Conservation (phyloP, 2,113 vertebrate genomes). For the Stomatorhinus ivindoensis region DNA sequence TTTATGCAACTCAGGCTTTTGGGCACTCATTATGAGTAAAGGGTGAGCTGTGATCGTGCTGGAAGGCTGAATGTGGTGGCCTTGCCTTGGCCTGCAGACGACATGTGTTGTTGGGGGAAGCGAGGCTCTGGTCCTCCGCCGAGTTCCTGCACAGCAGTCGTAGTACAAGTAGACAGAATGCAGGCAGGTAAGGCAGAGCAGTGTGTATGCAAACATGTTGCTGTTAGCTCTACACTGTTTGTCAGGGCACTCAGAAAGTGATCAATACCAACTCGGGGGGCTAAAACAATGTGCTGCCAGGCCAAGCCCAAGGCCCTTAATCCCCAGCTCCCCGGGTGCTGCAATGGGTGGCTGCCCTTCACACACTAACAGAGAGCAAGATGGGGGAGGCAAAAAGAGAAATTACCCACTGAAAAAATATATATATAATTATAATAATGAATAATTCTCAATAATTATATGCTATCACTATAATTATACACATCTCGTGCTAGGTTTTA, state of each 20-base stretch:
- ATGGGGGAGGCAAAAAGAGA: no score
- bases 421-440: no score
- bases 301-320: no score
- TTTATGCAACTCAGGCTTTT: neutral
- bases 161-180: neutral
- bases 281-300: neutral
- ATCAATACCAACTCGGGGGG: neutral
- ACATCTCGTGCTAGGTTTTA: no score
- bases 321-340: no score
- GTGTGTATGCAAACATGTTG: neutral
- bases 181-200: neutral
- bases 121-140: neutral
- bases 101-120: neutral
- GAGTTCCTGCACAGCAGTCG: neutral
- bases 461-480: no score
- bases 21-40: neutral
- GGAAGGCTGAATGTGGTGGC: no score
- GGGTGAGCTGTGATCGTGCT: neutral
- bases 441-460: no score
- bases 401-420: no score
- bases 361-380: no score
- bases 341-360: no score
- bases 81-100: neutral
- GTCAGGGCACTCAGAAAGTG: neutral
- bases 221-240: neutral